Percentiles rank a stretch among this genome's conserved stretches.
These are phyloP conservation scores for Pungitius pungitius DNA, from an alignment of 2,113 vertebrate genomes.

Conservation along the genomic window DNA sequence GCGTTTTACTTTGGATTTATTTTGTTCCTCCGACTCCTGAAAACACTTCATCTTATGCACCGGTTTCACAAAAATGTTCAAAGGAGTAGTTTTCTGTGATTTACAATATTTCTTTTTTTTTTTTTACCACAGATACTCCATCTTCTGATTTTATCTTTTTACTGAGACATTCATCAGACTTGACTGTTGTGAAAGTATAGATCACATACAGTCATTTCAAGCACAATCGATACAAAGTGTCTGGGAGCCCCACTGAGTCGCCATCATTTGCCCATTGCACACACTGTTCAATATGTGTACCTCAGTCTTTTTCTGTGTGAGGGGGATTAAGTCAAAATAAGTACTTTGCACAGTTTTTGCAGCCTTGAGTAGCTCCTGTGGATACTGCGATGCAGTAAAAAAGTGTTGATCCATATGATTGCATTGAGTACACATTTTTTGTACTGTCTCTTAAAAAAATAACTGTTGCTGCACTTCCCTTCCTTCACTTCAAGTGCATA, in stretches of 20 bases:
- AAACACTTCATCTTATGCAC: neutral
- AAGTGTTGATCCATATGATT: neutral
- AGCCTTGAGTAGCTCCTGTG: neutral
- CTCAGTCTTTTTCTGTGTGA: neutral
- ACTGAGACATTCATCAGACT: neutral
- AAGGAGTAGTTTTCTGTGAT: neutral
- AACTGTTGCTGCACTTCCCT: neutral
- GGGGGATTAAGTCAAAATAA: neutral
- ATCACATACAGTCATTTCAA: constrained; percentile 10
- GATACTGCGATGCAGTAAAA: neutral
- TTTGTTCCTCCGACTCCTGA: neutral
- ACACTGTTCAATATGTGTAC: constrained; percentile 13
- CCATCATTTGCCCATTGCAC: constrained; percentile 4
- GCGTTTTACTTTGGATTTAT: neutral
- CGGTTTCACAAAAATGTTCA: neutral
- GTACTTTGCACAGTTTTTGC: neutral
- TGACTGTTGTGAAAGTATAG: constrained; percentile 5
- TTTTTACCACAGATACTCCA: neutral
- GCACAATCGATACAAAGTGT: neutral
- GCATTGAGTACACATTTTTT: neutral
- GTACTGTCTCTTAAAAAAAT: neutral
- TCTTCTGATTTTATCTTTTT: neutral
- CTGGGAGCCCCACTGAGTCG: constrained; percentile 30
- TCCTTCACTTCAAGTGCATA: neutral
- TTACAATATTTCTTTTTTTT: neutral